phyloP scores from a whole-genome alignment of 2,797 vertebrate genomes.

The Sarcoramphus papa region DNA sequence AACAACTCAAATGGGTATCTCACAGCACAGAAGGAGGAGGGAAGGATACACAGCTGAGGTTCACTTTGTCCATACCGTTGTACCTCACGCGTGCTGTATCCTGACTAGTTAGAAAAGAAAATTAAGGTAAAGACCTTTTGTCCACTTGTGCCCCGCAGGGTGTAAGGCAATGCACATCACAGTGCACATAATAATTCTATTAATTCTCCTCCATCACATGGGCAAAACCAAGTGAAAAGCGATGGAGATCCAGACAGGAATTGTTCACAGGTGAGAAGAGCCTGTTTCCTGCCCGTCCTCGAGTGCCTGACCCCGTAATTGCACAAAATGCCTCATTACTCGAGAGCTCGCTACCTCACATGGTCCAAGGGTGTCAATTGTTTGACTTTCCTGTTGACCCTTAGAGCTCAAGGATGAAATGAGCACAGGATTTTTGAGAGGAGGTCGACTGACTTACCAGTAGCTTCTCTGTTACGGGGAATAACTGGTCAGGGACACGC shows the following conservation, averaged over 20 bases:
- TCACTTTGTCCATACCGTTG: too few relatives aligned
- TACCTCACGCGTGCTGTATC: background rate
- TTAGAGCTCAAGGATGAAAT: background rate
- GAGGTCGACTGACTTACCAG: too few relatives aligned
- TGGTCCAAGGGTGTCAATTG: too few relatives aligned
- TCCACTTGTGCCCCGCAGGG: background rate
- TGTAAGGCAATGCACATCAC: background rate
- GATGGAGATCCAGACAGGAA: too few relatives aligned
- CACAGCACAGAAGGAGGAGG: background rate
- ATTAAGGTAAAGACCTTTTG: too few relatives aligned
- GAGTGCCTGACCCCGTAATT: background rate
- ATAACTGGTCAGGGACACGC: background rate
- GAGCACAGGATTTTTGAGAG: background rate
- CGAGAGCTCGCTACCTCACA: background rate
- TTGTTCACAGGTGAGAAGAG: background rate
- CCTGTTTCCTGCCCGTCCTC: background rate
- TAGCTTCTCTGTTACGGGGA: background rate
- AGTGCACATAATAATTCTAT: too few relatives aligned
- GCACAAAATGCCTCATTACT: background rate
- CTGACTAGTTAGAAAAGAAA: background rate
- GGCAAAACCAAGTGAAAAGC: background rate
- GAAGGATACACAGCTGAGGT: background rate
- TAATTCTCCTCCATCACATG: background rate
- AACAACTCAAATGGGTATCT: background rate
- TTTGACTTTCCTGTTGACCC: background rate